Evolutionary conservation across 2,888 invertebrate genomes (phyloP), one percentile per base, ranked within the genome.

Genomic region (Leptinotarsa tumamoca): DNA sequence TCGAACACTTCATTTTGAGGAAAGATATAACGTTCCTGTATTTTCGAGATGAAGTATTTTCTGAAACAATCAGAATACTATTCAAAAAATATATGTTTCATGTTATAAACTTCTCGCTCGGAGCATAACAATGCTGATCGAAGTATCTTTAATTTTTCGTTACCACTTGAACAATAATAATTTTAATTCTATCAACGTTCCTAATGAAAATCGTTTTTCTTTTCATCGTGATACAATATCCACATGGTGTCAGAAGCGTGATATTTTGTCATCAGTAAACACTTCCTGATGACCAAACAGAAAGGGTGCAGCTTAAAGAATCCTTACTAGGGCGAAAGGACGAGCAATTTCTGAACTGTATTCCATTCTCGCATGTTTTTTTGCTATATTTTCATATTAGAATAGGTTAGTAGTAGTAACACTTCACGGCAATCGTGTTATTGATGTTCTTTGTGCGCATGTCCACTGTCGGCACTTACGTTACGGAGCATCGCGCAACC

Each of bases 351-450:
- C 33, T 17, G 17, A 10, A 63, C 15, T 10, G 23, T 3, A 63
- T 63, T 63, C 7, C 15, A 33, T 18, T 10, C 43, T 63, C 63
- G 15, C 13, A 3, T 43, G 63, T n/a, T 43, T 33, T 63, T 63
- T 43, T 15, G n/a, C 33, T 27, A 33, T 33, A 63, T 63, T 33
- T 63, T n/a, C 33, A 14, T 43, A 13, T 18, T n/a, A 69, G 76
- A 76, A 72, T 81, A 79, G 78, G 78, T 82, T 80, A 80, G 77
- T 80, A 80, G 77, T 80, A 76, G 78, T 77, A 80, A 77, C 79
- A 81, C 72, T 76, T 72, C 77, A 77, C 79, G 80, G 80, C 81
- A 82, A 81, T 82, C 80, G 80, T 77, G 49, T 58, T 70, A 70
- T 70, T 50, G 70, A 70, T 23, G 70, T 70, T 58, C 50, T 18